Evolutionary conservation across 2,113 vertebrate species (phyloP).

Genomic region (Rynchops niger): DNA sequence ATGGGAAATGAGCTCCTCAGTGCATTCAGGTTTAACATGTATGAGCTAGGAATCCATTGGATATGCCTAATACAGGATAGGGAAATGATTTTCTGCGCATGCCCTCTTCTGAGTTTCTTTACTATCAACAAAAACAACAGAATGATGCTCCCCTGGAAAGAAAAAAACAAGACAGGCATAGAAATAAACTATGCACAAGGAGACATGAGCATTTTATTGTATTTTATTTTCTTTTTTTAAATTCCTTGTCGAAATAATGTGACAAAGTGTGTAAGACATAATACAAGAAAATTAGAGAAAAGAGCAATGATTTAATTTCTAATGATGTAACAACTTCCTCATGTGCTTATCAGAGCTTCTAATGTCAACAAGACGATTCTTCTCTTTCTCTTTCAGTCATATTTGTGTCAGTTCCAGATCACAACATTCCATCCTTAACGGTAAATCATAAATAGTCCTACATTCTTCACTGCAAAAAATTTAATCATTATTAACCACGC

Average conservation of each 20-base stretch:
- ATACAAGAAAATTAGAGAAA: not conserved
- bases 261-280: not conserved
- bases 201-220: not conserved
- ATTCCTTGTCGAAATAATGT: not conserved
- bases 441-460: not conserved
- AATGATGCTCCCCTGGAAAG: not conserved
- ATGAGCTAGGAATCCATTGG: not conserved
- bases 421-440: not conserved
- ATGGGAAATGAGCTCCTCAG: not conserved
- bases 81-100: not conserved
- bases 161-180: not conserved
- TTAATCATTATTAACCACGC: not conserved
- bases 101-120: not conserved
- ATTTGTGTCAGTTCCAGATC: not conserved
- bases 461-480: conserved; percentile 6
- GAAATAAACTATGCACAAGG: not conserved
- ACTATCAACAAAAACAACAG: not conserved
- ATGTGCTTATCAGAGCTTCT: not conserved
- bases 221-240: not conserved
- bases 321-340: not conserved
- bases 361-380: not conserved
- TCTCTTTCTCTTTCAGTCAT: not conserved
- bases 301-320: not conserved
- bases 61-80: not conserved
- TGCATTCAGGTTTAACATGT: not conserved